phyloP scores from a whole-genome alignment of 2,113 vertebrate species.

The Cariama cristata region DNA sequence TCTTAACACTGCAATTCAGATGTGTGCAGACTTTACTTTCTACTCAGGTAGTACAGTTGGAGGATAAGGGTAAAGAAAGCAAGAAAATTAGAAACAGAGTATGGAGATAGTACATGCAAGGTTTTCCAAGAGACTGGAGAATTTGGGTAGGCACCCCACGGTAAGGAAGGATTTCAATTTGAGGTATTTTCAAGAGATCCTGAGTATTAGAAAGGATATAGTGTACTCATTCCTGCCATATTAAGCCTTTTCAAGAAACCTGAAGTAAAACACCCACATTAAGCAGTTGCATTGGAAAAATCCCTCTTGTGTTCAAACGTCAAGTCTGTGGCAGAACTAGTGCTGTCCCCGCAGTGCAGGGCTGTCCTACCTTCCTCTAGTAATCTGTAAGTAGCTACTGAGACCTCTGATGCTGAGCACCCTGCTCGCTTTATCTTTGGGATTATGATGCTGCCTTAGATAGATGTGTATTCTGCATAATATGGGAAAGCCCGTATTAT shows the following conservation, averaged over 20 bases:
- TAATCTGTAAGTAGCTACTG: not conserved
- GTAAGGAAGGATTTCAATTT: not conserved
- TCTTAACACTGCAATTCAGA: not conserved
- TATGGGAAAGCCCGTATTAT: not conserved
- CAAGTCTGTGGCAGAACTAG: not conserved
- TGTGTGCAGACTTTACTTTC: not conserved
- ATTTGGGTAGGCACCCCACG: not conserved
- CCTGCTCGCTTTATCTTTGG: not conserved
- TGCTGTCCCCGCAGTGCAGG: not conserved
- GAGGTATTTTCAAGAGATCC: not conserved
- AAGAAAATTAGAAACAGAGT: not conserved
- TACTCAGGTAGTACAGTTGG: not conserved
- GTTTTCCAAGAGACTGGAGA: not conserved
- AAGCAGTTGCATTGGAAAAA: not conserved
- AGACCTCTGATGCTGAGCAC: not conserved
- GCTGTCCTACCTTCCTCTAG: not conserved
- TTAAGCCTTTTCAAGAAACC: not conserved
- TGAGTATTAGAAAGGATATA: not conserved
- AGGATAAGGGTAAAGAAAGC: not conserved
- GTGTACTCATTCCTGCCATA: not conserved
- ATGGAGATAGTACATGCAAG: not conserved
- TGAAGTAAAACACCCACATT: not conserved
- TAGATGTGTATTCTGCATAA: not conserved
- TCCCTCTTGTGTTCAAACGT: not conserved
- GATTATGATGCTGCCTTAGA: not conserved